Conservation (phyloP, 2,113 vertebrate genomes). For the Chionodraco myersi region DNA sequence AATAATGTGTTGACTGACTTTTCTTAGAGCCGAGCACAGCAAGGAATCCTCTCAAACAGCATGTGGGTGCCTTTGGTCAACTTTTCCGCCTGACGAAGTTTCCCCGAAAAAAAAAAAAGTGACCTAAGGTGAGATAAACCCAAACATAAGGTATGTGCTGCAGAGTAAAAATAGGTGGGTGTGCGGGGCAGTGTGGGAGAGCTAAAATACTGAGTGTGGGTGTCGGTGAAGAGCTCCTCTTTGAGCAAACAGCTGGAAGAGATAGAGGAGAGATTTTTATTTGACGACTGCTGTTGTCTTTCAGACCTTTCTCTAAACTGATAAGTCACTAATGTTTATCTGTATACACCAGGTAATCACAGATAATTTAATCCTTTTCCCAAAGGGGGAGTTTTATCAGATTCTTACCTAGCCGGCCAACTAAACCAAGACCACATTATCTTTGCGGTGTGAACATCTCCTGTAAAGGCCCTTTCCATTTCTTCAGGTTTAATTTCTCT, state of each 20-base stretch:
- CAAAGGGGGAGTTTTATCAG: neutral
- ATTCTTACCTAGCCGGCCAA: constrained; percentile 5
- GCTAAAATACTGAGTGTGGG: constrained; percentile 21
- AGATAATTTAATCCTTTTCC: neutral
- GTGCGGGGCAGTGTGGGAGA: constrained; percentile 25
- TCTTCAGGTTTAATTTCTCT: constrained; percentile 49
- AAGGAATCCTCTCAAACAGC: neutral
- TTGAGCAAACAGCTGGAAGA: constrained; percentile 41
- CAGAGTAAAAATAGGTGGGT: neutral
- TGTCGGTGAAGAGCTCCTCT: constrained; percentile 30
- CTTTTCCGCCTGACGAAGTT: constrained; percentile 21
- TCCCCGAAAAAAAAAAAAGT: neutral
- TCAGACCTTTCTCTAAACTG: constrained; percentile 15
- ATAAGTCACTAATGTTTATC: constrained; percentile 6
- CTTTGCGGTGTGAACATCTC: neutral
- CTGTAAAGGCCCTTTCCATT: neutral
- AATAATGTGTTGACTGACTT: neutral
- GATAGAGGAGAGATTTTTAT: constrained; percentile 23
- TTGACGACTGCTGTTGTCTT: neutral
- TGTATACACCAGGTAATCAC: constrained; percentile 31
- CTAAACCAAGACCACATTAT: neutral
- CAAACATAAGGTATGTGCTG: constrained; percentile 26
- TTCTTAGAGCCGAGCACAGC: neutral
- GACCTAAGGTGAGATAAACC: constrained; percentile 21
- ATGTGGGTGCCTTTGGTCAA: neutral